phyloP scores from a whole-genome alignment of 2,888 invertebrate genomes.

The Trissolcus japonicus region DNA sequence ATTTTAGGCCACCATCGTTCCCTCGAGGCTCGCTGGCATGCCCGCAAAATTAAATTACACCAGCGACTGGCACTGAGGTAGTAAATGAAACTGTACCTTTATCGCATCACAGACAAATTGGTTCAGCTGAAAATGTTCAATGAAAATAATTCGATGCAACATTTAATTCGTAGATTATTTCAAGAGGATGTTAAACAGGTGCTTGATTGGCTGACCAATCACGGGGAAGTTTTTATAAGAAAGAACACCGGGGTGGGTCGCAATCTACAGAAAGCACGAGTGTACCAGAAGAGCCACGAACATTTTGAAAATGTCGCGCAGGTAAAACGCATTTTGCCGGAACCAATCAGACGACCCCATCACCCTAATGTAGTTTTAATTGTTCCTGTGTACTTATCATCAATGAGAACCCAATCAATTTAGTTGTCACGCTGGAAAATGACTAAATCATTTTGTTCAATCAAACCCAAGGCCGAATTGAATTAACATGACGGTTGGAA shows the following conservation, averaged over 20 bases:
- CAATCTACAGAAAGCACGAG: conserved; percentile 94
- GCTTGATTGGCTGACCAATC: conserved; percentile 97
- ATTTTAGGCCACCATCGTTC: conserved; percentile 96
- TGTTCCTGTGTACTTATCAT: not conserved
- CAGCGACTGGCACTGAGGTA: conserved; percentile 90
- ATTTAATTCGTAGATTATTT: conserved; percentile 81
- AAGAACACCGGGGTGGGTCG: conserved; percentile 98
- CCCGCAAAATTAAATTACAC: conserved; percentile 92
- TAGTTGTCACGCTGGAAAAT: no score
- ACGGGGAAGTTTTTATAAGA: conserved; percentile 96
- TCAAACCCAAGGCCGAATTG: no score
- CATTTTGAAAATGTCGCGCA: conserved; percentile 99
- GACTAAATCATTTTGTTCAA: no score
- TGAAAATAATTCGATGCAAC: no score
- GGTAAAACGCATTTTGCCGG: conserved; percentile 77
- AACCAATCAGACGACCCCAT: not conserved
- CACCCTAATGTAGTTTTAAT: conserved; percentile 7
- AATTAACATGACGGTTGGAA: not conserved
- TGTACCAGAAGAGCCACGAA: conserved; percentile 98
- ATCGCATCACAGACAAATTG: no score
- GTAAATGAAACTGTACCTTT: no score
- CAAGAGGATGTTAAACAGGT: conserved; percentile 99
- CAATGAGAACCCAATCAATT: not conserved
- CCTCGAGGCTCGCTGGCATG: conserved; percentile 95
- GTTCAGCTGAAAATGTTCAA: no score